Conservation (phyloP, 2,113 vertebrate species). For the Zosterops hypoxanthus region DNA sequence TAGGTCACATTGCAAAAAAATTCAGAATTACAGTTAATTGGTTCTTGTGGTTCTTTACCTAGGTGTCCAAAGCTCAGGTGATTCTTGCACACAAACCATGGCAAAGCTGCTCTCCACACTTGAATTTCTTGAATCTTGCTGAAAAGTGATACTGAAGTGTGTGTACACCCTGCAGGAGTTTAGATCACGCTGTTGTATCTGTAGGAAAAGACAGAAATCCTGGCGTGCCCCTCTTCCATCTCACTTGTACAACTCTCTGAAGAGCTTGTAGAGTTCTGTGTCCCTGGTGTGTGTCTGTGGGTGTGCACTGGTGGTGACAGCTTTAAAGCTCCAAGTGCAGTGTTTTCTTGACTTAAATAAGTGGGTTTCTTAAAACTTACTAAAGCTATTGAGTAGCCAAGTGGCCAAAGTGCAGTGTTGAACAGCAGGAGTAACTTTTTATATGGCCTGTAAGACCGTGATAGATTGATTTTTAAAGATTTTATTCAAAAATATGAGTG, state of each 20-base stretch:
- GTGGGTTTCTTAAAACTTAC: neutral
- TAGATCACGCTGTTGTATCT: neutral
- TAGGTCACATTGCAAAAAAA: neutral
- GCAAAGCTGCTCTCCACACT: neutral
- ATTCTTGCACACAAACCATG: neutral
- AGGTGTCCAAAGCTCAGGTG: neutral
- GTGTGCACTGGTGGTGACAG: neutral
- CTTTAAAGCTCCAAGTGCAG: neutral
- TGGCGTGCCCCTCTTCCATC: neutral
- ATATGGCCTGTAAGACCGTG: neutral
- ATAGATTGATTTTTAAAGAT: neutral
- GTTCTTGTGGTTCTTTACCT: neutral
- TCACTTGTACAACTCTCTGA: neutral
- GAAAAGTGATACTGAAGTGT: neutral
- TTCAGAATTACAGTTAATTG: neutral
- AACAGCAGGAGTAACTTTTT: neutral
- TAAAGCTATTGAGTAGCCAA: neutral
- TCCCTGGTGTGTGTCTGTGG: neutral
- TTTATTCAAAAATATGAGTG: neutral
- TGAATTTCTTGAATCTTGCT: neutral
- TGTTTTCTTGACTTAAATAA: neutral
- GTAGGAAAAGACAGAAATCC: neutral
- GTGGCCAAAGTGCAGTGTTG: neutral
- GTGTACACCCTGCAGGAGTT: neutral
- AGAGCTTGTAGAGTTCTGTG: neutral